Percentiles rank a stretch among this genome's conserved stretches.
phyloP scores from a whole-genome alignment of 2,113 vertebrate genomes.

The Solea senegalensis region DNA sequence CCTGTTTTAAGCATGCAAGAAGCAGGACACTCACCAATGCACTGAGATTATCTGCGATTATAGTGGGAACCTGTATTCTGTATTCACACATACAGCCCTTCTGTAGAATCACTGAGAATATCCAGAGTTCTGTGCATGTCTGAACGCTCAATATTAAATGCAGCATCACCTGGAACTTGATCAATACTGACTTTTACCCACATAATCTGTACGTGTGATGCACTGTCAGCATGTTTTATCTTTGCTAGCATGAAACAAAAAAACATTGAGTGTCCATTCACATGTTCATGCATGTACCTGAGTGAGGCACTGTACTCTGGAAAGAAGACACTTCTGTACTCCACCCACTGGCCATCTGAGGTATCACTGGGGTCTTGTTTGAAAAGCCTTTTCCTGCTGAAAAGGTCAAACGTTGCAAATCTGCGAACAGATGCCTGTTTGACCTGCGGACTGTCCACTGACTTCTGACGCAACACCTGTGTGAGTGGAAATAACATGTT shows the following conservation, averaged over 20 bases:
- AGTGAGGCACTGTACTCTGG: constrained; percentile 89
- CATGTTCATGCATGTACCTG: constrained; percentile 78
- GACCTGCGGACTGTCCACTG: constrained; percentile 84
- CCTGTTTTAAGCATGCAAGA: too few relatives aligned
- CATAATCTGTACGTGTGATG: not conserved
- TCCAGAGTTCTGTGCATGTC: too few relatives aligned
- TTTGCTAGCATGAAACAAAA: constrained; percentile 15
- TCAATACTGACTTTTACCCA: not conserved
- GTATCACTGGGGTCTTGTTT: constrained; percentile 76
- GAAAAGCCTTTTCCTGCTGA: constrained; percentile 80
- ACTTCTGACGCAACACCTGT: constrained; percentile 91
- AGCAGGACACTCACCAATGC: too few relatives aligned
- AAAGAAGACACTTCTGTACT: constrained; percentile 88
- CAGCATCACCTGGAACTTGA: not conserved
- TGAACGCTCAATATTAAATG: not conserved
- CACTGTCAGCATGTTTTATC: constrained; percentile 3
- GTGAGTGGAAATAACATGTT: not conserved
- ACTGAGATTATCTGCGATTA: too few relatives aligned
- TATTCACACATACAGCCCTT: too few relatives aligned
- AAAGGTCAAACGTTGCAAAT: constrained; percentile 92
- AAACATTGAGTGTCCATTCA: not conserved
- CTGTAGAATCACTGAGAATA: too few relatives aligned
- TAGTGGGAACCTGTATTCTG: too few relatives aligned
- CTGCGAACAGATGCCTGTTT: constrained; percentile 90
- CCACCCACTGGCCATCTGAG: constrained; percentile 85